Percentiles rank a stretch among this genome's conserved stretches.
Conservation (phyloP, 2,797 vertebrate species). For the Naso thynnoides region DNA sequence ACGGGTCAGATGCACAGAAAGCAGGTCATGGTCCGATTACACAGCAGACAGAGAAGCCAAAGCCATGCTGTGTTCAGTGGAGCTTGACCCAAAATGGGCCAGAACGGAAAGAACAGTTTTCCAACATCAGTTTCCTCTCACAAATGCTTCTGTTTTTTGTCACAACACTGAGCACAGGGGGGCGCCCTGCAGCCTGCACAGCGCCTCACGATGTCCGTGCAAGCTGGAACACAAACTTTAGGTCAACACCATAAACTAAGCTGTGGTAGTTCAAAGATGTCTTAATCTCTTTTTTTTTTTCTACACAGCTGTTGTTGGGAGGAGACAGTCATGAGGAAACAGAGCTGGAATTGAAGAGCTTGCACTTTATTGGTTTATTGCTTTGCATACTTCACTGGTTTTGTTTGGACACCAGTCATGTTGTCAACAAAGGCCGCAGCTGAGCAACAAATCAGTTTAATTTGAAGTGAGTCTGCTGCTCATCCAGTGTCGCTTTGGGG, state of each 20-base stretch:
- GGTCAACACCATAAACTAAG: neutral
- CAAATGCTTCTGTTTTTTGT: neutral
- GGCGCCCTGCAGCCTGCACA: slow-evolving; percentile 43
- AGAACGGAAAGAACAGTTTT: slow-evolving; percentile 19
- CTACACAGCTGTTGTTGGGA: slow-evolving; percentile 26
- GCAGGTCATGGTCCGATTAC: slow-evolving; percentile 68
- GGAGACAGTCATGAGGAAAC: slow-evolving; percentile 16
- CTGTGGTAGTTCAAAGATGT: neutral
- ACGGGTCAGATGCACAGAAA: slow-evolving; percentile 68
- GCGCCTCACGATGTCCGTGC: neutral
- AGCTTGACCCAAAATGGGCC: slow-evolving; percentile 44
- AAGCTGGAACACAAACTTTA: neutral
- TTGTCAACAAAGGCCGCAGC: slow-evolving; percentile 48
- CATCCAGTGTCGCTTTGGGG: slow-evolving; percentile 33
- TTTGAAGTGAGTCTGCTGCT: slow-evolving; percentile 50
- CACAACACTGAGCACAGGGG: slow-evolving; percentile 42
- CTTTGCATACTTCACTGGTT: slow-evolving; percentile 57
- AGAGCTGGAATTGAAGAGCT: slow-evolving; percentile 37
- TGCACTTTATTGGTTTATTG: slow-evolving; percentile 19
- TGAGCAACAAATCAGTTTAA: slow-evolving; percentile 35
- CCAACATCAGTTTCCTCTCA: slow-evolving; percentile 1
- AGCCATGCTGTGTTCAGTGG: slow-evolving; percentile 66
- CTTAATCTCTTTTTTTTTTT: neutral
- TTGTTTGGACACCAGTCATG: slow-evolving; percentile 44
- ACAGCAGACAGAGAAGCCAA: slow-evolving; percentile 60